phyloP scores from a whole-genome alignment of 2,888 invertebrate genomes.

The Cabera pusaria region DNA sequence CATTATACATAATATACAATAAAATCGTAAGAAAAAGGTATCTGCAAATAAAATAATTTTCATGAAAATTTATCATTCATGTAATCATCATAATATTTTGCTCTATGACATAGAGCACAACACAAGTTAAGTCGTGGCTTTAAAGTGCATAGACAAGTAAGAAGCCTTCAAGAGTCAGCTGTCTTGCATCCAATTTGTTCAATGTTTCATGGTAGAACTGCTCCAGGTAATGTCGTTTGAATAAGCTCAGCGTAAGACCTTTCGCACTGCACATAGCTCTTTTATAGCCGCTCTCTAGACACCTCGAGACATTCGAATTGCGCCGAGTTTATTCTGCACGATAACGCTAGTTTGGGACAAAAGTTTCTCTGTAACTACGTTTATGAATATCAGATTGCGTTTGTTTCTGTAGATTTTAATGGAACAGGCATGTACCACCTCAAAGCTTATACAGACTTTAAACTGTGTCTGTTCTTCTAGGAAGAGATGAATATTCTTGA shows the following conservation, averaged over 20 bases:
- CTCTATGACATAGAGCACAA: no score
- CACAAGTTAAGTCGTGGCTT: no score
- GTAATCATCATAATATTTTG: no score
- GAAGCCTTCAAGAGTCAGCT: constrained; percentile 2
- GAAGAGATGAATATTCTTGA: no score
- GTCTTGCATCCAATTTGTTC: constrained; percentile 8
- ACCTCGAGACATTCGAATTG: constrained; percentile 16
- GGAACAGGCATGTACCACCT: background rate
- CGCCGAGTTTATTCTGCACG: constrained; percentile 14
- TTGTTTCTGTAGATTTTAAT: constrained; percentile 14
- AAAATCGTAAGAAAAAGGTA: no score
- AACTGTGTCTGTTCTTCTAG: no score
- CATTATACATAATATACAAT: no score
- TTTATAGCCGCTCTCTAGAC: constrained; percentile 15
- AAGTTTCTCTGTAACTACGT: constrained; percentile 16
- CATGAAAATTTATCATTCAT: no score
- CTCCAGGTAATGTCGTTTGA: constrained; percentile 21
- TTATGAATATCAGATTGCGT: constrained; percentile 43
- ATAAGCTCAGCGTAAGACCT: constrained; percentile 25
- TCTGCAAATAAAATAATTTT: no score
- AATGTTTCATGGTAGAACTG: constrained; percentile 7
- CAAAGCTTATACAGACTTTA: no score
- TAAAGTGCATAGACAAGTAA: no score
- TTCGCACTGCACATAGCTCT: constrained; percentile 22
- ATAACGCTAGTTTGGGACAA: constrained; percentile 17